Evolutionary conservation across 2,113 vertebrate species (phyloP), one percentile per base, ranked within the genome.

Genomic region (Acinonyx jubatus): DNA sequence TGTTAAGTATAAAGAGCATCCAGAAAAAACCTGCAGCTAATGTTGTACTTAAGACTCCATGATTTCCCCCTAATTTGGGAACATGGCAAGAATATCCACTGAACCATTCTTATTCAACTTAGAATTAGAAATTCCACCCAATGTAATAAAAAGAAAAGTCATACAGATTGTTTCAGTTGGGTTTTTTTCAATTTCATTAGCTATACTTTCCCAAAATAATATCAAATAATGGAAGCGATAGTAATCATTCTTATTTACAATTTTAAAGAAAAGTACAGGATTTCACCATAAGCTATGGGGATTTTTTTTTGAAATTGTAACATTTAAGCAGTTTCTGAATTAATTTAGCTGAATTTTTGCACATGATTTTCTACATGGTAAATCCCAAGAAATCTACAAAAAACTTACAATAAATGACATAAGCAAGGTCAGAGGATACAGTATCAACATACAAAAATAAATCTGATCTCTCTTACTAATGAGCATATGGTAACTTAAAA

Each of bases 321-420:
- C 55, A n/a, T 78, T 91, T 78, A n/a, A 93, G 73, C 71, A 93
- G 71, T 93, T 86, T 86, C 27, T 93, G 63, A 78, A 41, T 79
- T 61, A 76, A 76, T 50, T 48, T 38, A 33, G 33, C 69, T 76
- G 23, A 85, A 65, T 66, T 93, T 91, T 65, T 89, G 38, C 38
- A 74, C 33, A 52, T 91, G 48, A 38, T 68, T 91, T 68, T 55
- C 27, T 55, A 69, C 78, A 69, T 65, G 1, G 63, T 55, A 68
- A 57, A 91, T 50, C 27, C n/a, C 65, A 91, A 81, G 27, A 31
- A 91, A 91, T 69, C 25, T 66, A 52, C 23, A 45, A 45, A 50
- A 76, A 69, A 69, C 45, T 45, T 45, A 45, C 45, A 45, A 33
- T 55, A 69, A 50, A 31, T 78, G 74, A 31, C 9, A 29, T 78